Percentiles rank a stretch among this genome's conserved stretches.
Conservation (phyloP, 2,888 invertebrate genomes). For the Machimus rusticus region DNA sequence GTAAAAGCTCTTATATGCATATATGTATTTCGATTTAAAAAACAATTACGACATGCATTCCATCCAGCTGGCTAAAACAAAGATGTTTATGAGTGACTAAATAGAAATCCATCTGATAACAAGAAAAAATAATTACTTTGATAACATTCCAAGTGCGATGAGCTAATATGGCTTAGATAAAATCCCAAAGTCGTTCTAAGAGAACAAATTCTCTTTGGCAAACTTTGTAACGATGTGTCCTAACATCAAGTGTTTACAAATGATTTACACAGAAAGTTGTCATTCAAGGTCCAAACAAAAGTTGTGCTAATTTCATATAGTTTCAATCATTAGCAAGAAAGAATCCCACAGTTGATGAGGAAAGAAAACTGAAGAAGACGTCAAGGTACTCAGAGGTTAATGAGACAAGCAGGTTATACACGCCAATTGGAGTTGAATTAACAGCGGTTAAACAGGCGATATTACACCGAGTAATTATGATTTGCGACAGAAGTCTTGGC, state of each 20-base stretch:
- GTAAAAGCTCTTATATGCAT: too few species aligned
- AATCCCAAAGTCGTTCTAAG: not conserved
- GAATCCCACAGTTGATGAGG: not conserved
- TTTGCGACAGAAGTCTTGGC: not conserved
- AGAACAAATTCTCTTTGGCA: not conserved
- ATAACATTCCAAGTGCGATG: not conserved
- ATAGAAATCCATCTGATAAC: not conserved
- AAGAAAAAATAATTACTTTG: not conserved
- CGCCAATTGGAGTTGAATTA: not conserved
- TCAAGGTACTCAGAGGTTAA: not conserved
- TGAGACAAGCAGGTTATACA: not conserved
- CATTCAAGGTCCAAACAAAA: not conserved
- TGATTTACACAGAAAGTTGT: not conserved
- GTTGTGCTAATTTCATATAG: not conserved
- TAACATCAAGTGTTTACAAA: not conserved
- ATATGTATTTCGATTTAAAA: not conserved
- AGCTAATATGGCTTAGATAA: not conserved
- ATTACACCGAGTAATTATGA: conserved; percentile 4
- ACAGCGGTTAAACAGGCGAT: conserved; percentile 16
- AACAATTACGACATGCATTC: not conserved
- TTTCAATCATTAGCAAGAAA: not conserved
- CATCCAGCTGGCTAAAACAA: not conserved
- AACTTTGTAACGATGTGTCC: not conserved
- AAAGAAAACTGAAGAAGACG: not conserved
- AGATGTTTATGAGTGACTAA: not conserved